Evolutionary conservation across 2,888 invertebrate genomes (phyloP), one percentile per base, ranked within the genome.

Genomic region (Cyrtodaria siliqua): DNA sequence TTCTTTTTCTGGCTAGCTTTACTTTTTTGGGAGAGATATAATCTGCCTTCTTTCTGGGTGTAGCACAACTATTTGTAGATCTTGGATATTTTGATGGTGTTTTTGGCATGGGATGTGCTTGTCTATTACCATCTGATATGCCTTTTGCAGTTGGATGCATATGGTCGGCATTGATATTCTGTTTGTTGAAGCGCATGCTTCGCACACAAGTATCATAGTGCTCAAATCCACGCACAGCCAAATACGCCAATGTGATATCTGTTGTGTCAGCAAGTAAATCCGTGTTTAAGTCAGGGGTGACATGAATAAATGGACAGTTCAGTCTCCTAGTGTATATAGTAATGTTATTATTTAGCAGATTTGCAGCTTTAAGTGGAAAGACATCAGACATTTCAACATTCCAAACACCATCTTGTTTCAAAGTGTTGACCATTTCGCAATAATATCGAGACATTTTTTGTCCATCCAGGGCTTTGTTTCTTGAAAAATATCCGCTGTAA

Each of bases 371-470:
- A 4, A 66, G 23, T 16, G 66, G 66, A 9, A 66, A 20, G 26
- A 66, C 33, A 66, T 66, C 66, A 20, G 67, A 57, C 57, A 67
- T n/a, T 27, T 67, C 49, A 38, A 18, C 16, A 52, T 67, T 50
- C 67, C 67, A 67, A 12, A 67, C 57, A 14, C 67, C 67, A 18
- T 67, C 50, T 24, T 57, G 4, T 44, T 26, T 16, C 16, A 44
- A 44, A n/a, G n/a, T n/a, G n/a, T n/a, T n/a, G n/a, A n/a, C n/a
- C n/a, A n/a, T n/a, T n/a, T n/a, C n/a, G n/a, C n/a, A n/a, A n/a
- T n/a, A n/a, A n/a, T n/a, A n/a, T n/a, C n/a, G n/a, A n/a, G n/a
- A n/a, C n/a, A n/a, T n/a, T n/a, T n/a, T n/a, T n/a, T n/a, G n/a
- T n/a, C n/a, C n/a, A n/a, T n/a, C n/a, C n/a, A n/a, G n/a, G n/a